These are phyloP conservation scores for Ephydatia muelleri DNA, from an alignment of 37 sponge, comb jelly and placozoan genomes.

Conservation along the genomic window DNA sequence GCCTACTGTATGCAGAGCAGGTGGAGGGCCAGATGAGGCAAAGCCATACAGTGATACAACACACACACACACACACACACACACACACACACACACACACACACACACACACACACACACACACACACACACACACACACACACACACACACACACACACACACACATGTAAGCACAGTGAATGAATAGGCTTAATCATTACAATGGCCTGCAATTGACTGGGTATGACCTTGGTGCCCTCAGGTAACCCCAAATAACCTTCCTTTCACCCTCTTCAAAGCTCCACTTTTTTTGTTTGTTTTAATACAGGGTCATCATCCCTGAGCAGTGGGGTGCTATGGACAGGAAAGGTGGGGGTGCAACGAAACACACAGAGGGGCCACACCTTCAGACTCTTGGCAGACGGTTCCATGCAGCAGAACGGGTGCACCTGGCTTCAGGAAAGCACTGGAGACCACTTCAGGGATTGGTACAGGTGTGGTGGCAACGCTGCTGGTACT, in stretches of 20 bases:
- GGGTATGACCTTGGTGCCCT: too few relatives aligned
- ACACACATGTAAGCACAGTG: not conserved
- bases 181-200: too few relatives aligned
- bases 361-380: not conserved
- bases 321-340: not conserved
- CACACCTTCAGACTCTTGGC: conserved; percentile 85
- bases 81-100: not conserved
- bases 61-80: not conserved
- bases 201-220: too few relatives aligned
- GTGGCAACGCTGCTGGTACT: conserved; percentile 56
- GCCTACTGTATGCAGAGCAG: too few relatives aligned
- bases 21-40: too few relatives aligned
- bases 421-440: conserved; percentile 54
- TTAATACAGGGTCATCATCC: not conserved
- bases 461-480: conserved; percentile 33
- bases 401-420: conserved; percentile 62
- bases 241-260: too few relatives aligned
- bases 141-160: conserved; percentile 5
- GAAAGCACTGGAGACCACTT: conserved; percentile 11
- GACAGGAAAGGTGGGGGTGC: not conserved
- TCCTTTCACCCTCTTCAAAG: not conserved
- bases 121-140: conserved; percentile 18
- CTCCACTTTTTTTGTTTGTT: not conserved
- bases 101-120: conserved; percentile 15
- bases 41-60: too few relatives aligned